Conservation (phyloP, 1,140 invertebrate species). For the Hydropsyche tenuis region DNA sequence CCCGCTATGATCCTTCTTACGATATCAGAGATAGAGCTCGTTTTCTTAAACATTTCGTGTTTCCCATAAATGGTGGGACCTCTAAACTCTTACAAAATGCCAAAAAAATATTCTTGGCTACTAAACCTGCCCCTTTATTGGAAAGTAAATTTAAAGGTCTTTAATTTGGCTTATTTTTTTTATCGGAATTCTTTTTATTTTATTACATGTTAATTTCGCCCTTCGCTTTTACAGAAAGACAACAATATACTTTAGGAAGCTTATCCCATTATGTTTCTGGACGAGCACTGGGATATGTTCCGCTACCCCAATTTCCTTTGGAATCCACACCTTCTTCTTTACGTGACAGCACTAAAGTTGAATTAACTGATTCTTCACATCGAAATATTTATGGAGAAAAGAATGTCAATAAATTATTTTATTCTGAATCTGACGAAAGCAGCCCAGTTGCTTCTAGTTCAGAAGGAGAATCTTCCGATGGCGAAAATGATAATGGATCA, state of each 20-base stretch:
- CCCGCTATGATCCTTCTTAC: slow-evolving; percentile 97
- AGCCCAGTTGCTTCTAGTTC: slow-evolving; percentile 36
- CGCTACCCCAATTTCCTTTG: slow-evolving; percentile 86
- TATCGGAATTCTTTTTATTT: too few species aligned
- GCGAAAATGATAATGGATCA: slow-evolving; percentile 51
- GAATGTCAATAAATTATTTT: slow-evolving; percentile 43
- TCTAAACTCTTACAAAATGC: slow-evolving; percentile 73
- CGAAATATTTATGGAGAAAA: slow-evolving; percentile 20
- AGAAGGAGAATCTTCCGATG: slow-evolving; percentile 44
- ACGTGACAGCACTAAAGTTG: slow-evolving; percentile 70
- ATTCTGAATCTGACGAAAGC: slow-evolving; percentile 46
- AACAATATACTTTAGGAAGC: slow-evolving; percentile 92
- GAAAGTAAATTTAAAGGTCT: slow-evolving; percentile 67
- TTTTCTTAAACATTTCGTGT: slow-evolving; percentile 83
- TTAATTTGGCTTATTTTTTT: background rate
- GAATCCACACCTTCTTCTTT: slow-evolving; percentile 78
- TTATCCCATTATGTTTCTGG: slow-evolving; percentile 94
- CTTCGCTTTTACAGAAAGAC: slow-evolving; percentile 66
- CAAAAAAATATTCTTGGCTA: slow-evolving; percentile 85
- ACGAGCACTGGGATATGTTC: slow-evolving; percentile 84
- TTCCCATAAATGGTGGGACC: slow-evolving; percentile 63
- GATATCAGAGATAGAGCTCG: slow-evolving; percentile 95
- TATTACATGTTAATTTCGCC: background rate
- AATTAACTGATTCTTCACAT: background rate
- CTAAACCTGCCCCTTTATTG: slow-evolving; percentile 92